Evolutionary conservation across 2,888 invertebrate species (phyloP).

Genomic region (Rhaphigaster nebulosa): DNA sequence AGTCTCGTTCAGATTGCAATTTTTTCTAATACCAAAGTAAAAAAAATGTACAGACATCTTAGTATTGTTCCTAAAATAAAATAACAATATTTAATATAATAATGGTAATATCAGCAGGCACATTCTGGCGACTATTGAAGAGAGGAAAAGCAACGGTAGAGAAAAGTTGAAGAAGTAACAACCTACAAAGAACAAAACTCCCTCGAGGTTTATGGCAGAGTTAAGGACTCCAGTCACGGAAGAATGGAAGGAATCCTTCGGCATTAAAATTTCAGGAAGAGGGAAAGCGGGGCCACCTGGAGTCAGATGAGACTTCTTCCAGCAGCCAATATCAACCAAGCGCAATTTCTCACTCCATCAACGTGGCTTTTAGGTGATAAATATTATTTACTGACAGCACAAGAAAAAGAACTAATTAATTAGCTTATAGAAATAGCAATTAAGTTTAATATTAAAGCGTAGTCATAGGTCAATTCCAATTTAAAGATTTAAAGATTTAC

Average conservation of each 20-base stretch:
- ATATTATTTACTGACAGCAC: too few species aligned
- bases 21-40: too few species aligned
- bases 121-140: neutral
- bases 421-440: too few species aligned
- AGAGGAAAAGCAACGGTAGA: neutral
- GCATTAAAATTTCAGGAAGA: constrained; percentile 50
- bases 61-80: too few species aligned
- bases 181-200: neutral
- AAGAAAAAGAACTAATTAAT: too few species aligned
- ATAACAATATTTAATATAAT: too few species aligned
- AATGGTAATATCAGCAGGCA: neutral
- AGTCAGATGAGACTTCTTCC: neutral
- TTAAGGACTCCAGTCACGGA: constrained; percentile 28
- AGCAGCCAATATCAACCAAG: neutral
- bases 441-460: too few species aligned
- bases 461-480: too few species aligned
- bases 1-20: too few species aligned
- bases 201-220: constrained; percentile 2
- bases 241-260: constrained; percentile 24
- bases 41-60: too few species aligned
- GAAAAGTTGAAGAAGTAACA: neutral
- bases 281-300: constrained; percentile 26
- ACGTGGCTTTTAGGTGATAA: too few species aligned
- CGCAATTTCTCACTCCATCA: neutral
- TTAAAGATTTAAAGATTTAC: too few species aligned